Conservation (phyloP, 2,888 invertebrate genomes). For the Drosophila prolongata region DNA sequence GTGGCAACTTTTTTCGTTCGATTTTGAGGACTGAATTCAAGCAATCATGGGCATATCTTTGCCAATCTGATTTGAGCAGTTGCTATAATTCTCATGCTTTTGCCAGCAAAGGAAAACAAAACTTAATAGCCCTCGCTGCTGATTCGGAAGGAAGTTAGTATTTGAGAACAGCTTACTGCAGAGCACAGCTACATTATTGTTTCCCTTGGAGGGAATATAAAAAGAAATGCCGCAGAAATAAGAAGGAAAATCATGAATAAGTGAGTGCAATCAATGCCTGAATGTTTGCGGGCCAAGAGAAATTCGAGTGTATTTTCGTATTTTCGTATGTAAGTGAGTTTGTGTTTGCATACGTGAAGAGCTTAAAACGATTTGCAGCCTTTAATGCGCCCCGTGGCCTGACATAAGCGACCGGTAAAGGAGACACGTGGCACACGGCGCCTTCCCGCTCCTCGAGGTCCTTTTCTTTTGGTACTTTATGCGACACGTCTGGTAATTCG, state of each 20-base stretch:
- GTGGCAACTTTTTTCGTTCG: too few relatives aligned
- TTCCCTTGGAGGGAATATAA: constrained; percentile 46
- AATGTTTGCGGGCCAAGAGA: constrained; percentile 41
- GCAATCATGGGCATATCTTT: neutral
- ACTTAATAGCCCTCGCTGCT: constrained; percentile 9
- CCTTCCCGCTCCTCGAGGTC: neutral
- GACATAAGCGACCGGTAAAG: constrained; percentile 68
- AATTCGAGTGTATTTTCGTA: constrained; percentile 12
- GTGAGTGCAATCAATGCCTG: constrained; percentile 67
- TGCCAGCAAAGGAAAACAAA: neutral
- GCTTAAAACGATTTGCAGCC: constrained; percentile 76
- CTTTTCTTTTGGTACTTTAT: constrained; percentile 22
- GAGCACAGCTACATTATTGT: constrained; percentile 43
- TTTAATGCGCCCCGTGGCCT: constrained; percentile 73
- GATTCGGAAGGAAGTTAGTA: neutral
- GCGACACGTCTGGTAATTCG: constrained; percentile 64
- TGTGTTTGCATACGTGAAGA: constrained; percentile 35
- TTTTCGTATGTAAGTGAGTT: constrained; percentile 11
- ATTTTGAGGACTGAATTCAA: too few relatives aligned
- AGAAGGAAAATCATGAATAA: constrained; percentile 67
- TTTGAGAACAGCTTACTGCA: constrained; percentile 19
- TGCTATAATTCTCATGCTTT: constrained; percentile 12
- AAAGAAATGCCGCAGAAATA: constrained; percentile 49
- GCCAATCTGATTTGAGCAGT: constrained; percentile 12
- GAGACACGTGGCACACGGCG: constrained; percentile 49